Evolutionary conservation across 2,888 invertebrate genomes (phyloP).

Genomic region (Ormyrus rosae): DNA sequence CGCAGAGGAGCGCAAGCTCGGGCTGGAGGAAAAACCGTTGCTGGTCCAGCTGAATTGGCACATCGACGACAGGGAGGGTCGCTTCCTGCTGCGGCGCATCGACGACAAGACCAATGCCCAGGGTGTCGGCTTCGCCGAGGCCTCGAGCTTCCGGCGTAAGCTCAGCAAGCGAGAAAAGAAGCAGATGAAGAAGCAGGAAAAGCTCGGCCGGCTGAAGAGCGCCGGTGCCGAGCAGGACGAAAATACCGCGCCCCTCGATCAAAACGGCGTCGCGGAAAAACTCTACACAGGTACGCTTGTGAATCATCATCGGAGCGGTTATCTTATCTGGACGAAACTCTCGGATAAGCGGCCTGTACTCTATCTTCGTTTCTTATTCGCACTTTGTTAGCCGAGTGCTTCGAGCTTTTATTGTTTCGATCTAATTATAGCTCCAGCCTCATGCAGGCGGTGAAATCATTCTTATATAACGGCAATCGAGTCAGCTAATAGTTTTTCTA

Average conservation of each 20-base stretch:
- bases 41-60: conserved; percentile 99
- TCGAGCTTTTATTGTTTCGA: background rate
- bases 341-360: conserved; percentile 2
- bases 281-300: conserved; percentile 85
- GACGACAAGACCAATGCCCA: conserved; percentile 87
- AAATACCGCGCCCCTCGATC: conserved; percentile 80
- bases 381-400: background rate
- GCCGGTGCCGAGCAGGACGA: conserved; percentile 77
- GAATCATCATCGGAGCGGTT: conserved; percentile 46
- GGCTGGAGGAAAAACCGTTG: conserved; percentile 94
- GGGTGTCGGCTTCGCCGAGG: conserved; percentile 83
- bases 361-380: background rate
- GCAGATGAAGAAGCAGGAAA: conserved; percentile 96
- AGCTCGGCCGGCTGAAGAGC: conserved; percentile 87
- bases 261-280: conserved; percentile 91
- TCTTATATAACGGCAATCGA: background rate
- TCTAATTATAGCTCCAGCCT: conserved; percentile 4
- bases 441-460: conserved; percentile 1
- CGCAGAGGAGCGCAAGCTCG: conserved; percentile 91
- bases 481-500: no score
- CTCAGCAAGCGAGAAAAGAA: conserved; percentile 98
- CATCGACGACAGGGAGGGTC: conserved; percentile 97
- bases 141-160: conserved; percentile 92
- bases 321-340: conserved; percentile 16
- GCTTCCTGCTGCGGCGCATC: conserved; percentile 94